Conservation (phyloP, 2,888 invertebrate genomes). For the Ferrisia virgata region DNA sequence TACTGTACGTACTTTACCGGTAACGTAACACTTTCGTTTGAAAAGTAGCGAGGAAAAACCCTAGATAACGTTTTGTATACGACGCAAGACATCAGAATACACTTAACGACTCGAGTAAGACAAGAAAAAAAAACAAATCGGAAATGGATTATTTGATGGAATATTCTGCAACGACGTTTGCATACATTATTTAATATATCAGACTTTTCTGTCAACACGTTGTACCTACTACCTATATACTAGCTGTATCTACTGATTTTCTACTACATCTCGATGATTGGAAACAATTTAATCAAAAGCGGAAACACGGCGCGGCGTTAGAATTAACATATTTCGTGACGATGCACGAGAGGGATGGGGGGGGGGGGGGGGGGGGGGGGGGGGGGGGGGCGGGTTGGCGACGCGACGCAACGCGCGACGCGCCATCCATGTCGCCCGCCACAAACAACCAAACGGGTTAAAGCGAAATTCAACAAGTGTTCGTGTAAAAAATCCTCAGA, state of each 20-base stretch:
- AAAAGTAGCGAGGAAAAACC: neutral
- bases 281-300: neutral
- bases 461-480: conserved; percentile 7
- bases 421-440: neutral
- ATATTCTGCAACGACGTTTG: neutral
- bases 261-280: neutral
- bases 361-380: no score
- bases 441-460: neutral
- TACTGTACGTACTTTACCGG: no score
- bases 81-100: conserved; percentile 12
- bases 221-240: neutral
- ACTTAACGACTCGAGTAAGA: conserved; percentile 11
- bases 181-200: conserved; percentile 12
- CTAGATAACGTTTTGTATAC: neutral
- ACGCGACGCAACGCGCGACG: neutral
- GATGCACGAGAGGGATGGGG: no score
- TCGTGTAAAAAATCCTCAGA: neutral
- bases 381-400: no score
- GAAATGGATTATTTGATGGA: conserved; percentile 17
- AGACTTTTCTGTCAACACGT: neutral
- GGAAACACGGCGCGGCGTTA: neutral
- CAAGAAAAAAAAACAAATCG: neutral
- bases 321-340: conserved; percentile 2
- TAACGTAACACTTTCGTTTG: neutral
- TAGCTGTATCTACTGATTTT: neutral